Base-by-base conservation (phyloP, 2,113 vertebrate species). In the Dipodomys spectabilis region DNA sequence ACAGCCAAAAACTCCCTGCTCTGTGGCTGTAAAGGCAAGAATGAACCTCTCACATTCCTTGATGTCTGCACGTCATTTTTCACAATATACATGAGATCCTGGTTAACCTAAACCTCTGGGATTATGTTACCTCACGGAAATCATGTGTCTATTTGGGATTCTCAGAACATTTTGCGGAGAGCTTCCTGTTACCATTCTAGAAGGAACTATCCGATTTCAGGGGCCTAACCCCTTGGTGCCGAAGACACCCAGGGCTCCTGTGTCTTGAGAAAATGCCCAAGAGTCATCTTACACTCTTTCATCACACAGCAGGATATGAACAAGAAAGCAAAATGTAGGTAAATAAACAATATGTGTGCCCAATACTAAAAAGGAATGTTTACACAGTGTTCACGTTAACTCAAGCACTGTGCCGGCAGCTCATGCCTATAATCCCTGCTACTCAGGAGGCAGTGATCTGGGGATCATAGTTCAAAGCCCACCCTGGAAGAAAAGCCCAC, bases 241-340 rank as follows among this genome's bases (percentile, higher is more conserved):
- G 1, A 1, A 68, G 62, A 1, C 8, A 2, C 15, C 15, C 25
- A 25, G 53, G 88, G 68, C 0, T 23, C 32, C 23, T 16, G 16
- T 5, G 53, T 60, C 16, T 92, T 92, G 85, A 60, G 28, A 68
- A 80, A 94, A 84, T 19, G 30, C 30, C 75, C 12, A 60, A 71
- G 0, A 15, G 49, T 62, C 44, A 82, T 12, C 64, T 84, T 73
- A 73, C 83, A 82, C 91, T 44, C n/a, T 72, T 90, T 93, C 23
- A 89, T n/a, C 87, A 32, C 20, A 73, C 22, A 93, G 30, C 60
- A 0, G 57, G 81, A 57, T 45, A 25, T 65, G 85, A 68, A 62
- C 85, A 85, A 92, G 35, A 83, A 91, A 88, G 64, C 13, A 93
- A 82, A 92, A 82, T 49, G 2, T 77, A 75, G 72, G 53, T 18